Evolutionary conservation across 1,140 invertebrate genomes (phyloP), one percentile per base, ranked within the genome.

Genomic region (Drosophila miranda): DNA sequence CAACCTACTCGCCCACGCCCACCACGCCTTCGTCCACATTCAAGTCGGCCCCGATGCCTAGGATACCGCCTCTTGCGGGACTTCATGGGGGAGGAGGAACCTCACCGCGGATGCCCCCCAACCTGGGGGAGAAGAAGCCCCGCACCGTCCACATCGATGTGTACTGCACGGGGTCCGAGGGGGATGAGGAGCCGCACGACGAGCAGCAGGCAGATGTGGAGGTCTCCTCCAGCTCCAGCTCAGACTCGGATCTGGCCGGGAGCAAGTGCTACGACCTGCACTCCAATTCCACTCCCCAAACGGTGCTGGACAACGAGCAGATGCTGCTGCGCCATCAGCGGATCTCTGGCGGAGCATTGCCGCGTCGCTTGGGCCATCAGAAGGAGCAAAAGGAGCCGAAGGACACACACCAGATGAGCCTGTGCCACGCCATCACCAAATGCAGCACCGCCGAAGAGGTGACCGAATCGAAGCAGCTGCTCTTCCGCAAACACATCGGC

Each of bases 131-230:
- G 59, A 93, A 93, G 63, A 94, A 94, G 74, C 94, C 94, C 2
- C 91, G 95, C 52, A 95, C 95, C 1, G 95, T 95, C 13, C 95
- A 95, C 75, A 95, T 95, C 42, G 95, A 96, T 90, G 95, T 95
- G 4, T 95, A 95, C 72, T 95, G 95, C 78, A 95, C 94, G 0
- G 94, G 94, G 2, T 94, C 94, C 2, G 95, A 95, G 67, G 91
- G 92, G n/a, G 93, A 94, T 42, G 92, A 91, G 14, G 92, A 79
- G 28, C 95, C 95, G 51, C 91, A 92, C 21, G 93, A 94, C 51
- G 91, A 91, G 19, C 91, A 91, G 5, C 90, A 92, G n/a, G 92
- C 94, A 0, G 95, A 95, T 70, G 91, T 92, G 2, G 94, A 94
- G 50, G 91, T 91, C 7, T 92, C 91, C 8, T 92, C 92, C 30